Base-by-base conservation (phyloP, 2,797 vertebrate species). In the Salarias fasciatus region DNA sequence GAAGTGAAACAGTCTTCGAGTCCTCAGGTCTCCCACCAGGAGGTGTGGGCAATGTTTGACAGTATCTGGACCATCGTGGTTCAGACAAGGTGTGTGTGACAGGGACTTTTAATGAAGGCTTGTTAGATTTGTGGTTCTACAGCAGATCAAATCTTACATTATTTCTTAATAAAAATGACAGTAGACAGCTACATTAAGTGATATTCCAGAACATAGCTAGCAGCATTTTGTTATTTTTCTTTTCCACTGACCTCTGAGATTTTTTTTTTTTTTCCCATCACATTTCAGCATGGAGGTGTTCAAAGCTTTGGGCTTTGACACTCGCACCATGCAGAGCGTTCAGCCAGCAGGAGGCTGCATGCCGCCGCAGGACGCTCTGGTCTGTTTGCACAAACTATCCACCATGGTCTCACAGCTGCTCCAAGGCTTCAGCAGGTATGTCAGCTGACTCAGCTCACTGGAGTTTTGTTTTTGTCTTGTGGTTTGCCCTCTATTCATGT, bases 41-140 rank as follows among this genome's bases (percentile, higher is more conserved):
- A 96, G 73, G 93, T 97, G 76, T 99, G 97, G 96, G 83, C 91
- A 0, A 63, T 96, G 68, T 94, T 98, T 85, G 95, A 97, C 77
- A 93, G 81, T 81, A 89, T 97, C 80, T 97, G 96, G 96, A 91
- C 80, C 65, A 92, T 90, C 15, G 80, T 95, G 43, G 94, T 80
- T 83, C 75, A 90, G 36, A 86, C 91, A 80, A 97, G 96, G 97
- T 98, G 92, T 60, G 75, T 47, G 44, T 41, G 28, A 38, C 6
- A 0, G 11, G n/a, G 7, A 33, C 6, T 64, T 30, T 49, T 18
- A 29, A 24, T 24, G 2, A 9, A 35, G 33, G 35, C 33, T 3
- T 9, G 9, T 15, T 31, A 2, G 18, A n/a, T 6, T 29, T 30
- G 11, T 36, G 24, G 13, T 44, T n/a, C 28, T 13, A 38, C 48